Evolutionary conservation across 2,797 vertebrate species (phyloP).

Genomic region (Acipenser ruthenus): DNA sequence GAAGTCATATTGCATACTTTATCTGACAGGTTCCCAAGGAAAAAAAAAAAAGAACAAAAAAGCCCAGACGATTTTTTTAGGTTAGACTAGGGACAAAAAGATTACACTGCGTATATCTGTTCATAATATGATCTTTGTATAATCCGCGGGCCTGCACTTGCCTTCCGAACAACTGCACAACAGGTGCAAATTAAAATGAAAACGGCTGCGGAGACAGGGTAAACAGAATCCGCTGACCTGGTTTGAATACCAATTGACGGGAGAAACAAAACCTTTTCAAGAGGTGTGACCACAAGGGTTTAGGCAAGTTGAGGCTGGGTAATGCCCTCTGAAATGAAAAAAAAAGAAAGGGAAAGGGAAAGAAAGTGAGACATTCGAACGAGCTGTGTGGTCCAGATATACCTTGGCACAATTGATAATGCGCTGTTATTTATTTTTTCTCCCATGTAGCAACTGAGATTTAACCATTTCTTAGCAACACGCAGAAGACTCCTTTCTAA

Average conservation of each 20-base stretch:
- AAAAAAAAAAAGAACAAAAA: constrained; percentile 51
- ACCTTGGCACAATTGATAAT: constrained; percentile 84
- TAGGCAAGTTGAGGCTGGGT: constrained; percentile 99
- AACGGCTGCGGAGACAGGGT: constrained; percentile 71
- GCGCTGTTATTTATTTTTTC: constrained; percentile 65
- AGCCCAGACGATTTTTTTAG: constrained; percentile 56
- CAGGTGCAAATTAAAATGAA: constrained; percentile 99
- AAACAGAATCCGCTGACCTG: constrained; percentile 95
- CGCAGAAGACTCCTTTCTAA: constrained; percentile 77
- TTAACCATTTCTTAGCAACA: constrained; percentile 81
- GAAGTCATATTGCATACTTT: constrained; percentile 73
- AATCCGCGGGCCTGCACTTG: constrained; percentile 95
- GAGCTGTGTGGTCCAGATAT: constrained; percentile 95
- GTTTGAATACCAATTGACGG: constrained; percentile 99
- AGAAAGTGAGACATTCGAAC: constrained; percentile 76
- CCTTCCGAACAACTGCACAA: constrained; percentile 99
- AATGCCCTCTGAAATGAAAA: constrained; percentile 91
- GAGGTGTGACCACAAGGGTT: constrained; percentile 99
- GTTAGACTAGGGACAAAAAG: constrained; percentile 82
- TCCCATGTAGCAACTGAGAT: constrained; percentile 56
- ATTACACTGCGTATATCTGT: constrained; percentile 92
- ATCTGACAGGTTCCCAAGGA: constrained; percentile 75
- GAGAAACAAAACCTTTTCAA: constrained; percentile 99
- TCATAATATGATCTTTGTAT: constrained; percentile 94
- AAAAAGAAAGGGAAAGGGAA: constrained; percentile 51